Conservation (phyloP, 2,888 invertebrate species). For the Neelides folsomi region DNA sequence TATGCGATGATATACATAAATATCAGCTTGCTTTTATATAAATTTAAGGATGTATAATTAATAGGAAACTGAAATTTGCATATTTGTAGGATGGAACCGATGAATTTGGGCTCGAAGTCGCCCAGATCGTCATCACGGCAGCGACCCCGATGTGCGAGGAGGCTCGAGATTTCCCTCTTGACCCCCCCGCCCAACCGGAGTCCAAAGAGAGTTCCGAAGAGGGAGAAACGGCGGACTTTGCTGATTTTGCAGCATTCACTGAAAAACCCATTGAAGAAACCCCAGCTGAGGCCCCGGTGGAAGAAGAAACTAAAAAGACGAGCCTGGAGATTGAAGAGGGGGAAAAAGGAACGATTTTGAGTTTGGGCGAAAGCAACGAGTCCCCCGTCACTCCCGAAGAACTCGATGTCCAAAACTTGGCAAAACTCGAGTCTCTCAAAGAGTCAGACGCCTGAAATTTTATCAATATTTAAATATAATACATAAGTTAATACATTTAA, state of each 20-base stretch:
- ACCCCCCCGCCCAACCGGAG: background rate
- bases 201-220: background rate
- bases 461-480: too few relatives aligned
- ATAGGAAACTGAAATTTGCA: background rate
- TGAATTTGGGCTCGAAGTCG: slow-evolving; percentile 58
- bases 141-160: slow-evolving; percentile 86
- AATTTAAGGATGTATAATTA: background rate
- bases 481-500: too few relatives aligned
- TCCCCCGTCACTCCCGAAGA: slow-evolving; percentile 57
- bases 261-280: slow-evolving; percentile 19
- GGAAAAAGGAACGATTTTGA: slow-evolving; percentile 15
- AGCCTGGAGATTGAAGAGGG: slow-evolving; percentile 29
- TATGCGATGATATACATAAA: background rate
- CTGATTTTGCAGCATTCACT: slow-evolving; percentile 8
- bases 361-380: slow-evolving; percentile 26
- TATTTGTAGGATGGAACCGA: slow-evolving; percentile 38
- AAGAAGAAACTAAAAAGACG: slow-evolving; percentile 31
- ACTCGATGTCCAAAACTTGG: slow-evolving; percentile 73
- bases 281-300: slow-evolving; percentile 24
- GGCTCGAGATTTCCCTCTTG: slow-evolving; percentile 43
- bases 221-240: slow-evolving; percentile 6
- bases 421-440: slow-evolving; percentile 72
- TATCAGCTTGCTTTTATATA: background rate
- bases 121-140: slow-evolving; percentile 82
- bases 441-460: slow-evolving; percentile 69